These are phyloP conservation scores for Lateolabrax maculatus DNA, from an alignment of 2,797 vertebrate genomes.

Conservation along the genomic window DNA sequence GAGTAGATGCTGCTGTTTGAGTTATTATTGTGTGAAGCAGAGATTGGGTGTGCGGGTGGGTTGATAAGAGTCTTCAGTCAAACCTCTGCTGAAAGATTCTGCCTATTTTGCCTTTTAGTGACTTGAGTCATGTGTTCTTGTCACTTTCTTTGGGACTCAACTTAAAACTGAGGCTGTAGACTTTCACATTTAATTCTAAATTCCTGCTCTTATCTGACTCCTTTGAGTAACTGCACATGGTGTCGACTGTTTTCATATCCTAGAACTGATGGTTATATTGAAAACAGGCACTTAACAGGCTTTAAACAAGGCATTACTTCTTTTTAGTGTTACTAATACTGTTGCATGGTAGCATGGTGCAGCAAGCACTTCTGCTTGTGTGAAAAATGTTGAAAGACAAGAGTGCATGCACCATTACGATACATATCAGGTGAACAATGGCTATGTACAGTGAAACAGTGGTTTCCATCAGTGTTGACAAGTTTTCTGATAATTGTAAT, in stretches of 20 bases:
- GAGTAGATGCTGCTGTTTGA: slow-evolving; percentile 1
- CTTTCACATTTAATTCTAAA: not conserved
- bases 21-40: not conserved
- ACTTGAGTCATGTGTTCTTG: slow-evolving; percentile 27
- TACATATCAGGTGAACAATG: too few relatives aligned
- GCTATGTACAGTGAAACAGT: too few relatives aligned
- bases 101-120: not conserved
- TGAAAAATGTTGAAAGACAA: not conserved
- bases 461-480: too few relatives aligned
- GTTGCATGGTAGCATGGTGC: too few relatives aligned
- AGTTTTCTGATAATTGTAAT: too few relatives aligned
- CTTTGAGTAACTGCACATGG: not conserved
- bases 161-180: not conserved
- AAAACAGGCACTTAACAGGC: not conserved
- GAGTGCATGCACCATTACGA: too few relatives aligned
- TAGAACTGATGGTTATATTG: not conserved
- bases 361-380: not conserved
- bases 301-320: not conserved
- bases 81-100: not conserved
- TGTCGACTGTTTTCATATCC: not conserved
- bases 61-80: slow-evolving; percentile 7
- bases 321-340: not conserved
- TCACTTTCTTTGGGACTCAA: slow-evolving; percentile 14
- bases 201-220: not conserved
- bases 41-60: not conserved